These are phyloP conservation scores for Arctia plantaginis DNA, from an alignment of 2,888 invertebrate genomes.

Conservation along the genomic window DNA sequence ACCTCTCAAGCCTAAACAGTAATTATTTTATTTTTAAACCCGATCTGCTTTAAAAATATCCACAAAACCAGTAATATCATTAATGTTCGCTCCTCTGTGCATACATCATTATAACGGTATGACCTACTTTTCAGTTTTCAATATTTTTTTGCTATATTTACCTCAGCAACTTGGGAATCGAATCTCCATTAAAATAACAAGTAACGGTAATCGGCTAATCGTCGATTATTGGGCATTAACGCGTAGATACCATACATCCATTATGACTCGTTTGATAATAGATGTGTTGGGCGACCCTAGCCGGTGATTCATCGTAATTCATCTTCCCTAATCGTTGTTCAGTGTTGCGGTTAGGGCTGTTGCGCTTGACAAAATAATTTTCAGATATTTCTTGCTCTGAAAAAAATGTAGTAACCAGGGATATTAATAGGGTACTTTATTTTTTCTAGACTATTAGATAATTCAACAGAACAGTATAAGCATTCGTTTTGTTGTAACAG, in stretches of 20 bases:
- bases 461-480: neutral
- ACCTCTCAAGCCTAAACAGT: neutral
- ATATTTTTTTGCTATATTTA: constrained; percentile 29
- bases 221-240: constrained; percentile 26
- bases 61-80: neutral
- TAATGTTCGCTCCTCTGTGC: neutral
- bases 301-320: constrained; percentile 68
- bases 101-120: constrained; percentile 29
- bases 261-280: constrained; percentile 45
- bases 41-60: neutral
- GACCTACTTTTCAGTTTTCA: constrained; percentile 38
- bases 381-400: neutral
- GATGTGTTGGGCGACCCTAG: constrained; percentile 49
- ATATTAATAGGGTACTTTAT: neutral
- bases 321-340: constrained; percentile 64
- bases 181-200: constrained; percentile 34
- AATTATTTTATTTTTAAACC: neutral
- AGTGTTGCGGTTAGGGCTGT: constrained; percentile 43
- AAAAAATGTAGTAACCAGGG: neutral
- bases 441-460: neutral
- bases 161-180: constrained; percentile 24
- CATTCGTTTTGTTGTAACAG: neutral
- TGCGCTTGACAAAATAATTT: constrained; percentile 18
- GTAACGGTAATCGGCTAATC: constrained; percentile 26
- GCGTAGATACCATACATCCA: constrained; percentile 31